Percentiles rank a stretch among this genome's conserved stretches.
phyloP scores from a whole-genome alignment of 2,888 invertebrate genomes.

The Electrophaes corylata region DNA sequence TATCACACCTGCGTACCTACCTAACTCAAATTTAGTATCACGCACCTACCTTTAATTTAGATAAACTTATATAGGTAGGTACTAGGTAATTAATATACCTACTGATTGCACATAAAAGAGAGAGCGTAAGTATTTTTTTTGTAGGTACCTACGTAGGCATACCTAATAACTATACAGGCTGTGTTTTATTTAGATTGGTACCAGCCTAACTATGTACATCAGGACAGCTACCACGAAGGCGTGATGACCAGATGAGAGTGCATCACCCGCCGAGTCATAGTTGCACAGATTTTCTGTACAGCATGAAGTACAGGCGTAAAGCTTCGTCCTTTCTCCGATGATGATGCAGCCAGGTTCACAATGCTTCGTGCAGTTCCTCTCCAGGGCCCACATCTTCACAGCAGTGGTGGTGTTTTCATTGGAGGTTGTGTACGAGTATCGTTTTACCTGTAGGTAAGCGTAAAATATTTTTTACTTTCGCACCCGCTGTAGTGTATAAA shows the following conservation, averaged over 20 bases:
- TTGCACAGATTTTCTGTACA: slow-evolving; percentile 92
- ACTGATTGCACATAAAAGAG: no score
- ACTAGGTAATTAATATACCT: no score
- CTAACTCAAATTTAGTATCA: no score
- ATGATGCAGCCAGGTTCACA: slow-evolving; percentile 95
- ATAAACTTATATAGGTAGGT: no score
- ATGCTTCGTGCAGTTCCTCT: slow-evolving; percentile 91
- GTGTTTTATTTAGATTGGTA: background rate
- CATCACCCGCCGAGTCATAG: slow-evolving; percentile 84
- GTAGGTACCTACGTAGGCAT: background rate
- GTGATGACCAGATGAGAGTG: background rate
- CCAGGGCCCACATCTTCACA: slow-evolving; percentile 91
- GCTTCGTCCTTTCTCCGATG: slow-evolving; percentile 94
- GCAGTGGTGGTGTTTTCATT: slow-evolving; percentile 91
- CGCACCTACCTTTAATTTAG: no score
- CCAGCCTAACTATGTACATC: background rate
- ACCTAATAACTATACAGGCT: no score
- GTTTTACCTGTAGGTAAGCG: slow-evolving; percentile 91
- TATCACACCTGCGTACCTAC: no score
- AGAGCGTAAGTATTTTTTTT: background rate
- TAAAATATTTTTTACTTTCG: no score
- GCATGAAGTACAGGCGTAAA: slow-evolving; percentile 94
- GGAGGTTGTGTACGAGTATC: slow-evolving; percentile 92
- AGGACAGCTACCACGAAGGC: slow-evolving; percentile 16
- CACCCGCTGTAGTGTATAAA: no score